Percentiles rank a stretch among this genome's conserved stretches.
These are phyloP conservation scores for Heliornis fulica DNA, from an alignment of 2,113 vertebrate genomes.

Conservation along the genomic window DNA sequence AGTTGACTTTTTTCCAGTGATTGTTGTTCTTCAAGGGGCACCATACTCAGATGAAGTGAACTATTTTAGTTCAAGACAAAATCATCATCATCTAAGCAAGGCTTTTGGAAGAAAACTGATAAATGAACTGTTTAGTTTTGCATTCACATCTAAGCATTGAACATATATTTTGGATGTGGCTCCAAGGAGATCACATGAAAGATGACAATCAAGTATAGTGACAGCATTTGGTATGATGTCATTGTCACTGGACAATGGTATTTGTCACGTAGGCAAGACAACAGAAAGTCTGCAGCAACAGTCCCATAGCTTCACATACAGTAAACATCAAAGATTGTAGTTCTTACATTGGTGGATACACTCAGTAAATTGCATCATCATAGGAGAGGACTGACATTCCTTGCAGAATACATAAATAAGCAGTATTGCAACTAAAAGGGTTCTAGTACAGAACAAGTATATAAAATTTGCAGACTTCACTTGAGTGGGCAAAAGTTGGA, in stretches of 20 bases:
- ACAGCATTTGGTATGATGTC: background rate
- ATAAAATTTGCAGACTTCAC: background rate
- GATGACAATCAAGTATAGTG: background rate
- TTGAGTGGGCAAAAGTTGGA: background rate
- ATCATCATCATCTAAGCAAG: background rate
- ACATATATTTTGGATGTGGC: background rate
- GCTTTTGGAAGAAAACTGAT: background rate
- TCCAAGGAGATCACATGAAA: background rate
- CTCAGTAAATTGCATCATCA: background rate
- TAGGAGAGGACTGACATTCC: background rate
- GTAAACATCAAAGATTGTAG: background rate
- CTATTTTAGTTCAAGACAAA: background rate
- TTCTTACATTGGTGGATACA: background rate
- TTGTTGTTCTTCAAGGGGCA: background rate
- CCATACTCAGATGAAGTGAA: background rate
- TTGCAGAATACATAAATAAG: background rate
- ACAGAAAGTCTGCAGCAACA: background rate
- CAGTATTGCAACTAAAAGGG: background rate
- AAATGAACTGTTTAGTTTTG: background rate
- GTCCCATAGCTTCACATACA: background rate
- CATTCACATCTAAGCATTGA: background rate
- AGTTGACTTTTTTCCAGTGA: background rate
- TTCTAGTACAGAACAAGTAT: background rate
- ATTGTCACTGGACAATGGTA: background rate
- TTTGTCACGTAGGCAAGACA: background rate